Evolutionary conservation across 2,797 vertebrate genomes (phyloP).

Genomic region (Poeciliopsis gracilis): DNA sequence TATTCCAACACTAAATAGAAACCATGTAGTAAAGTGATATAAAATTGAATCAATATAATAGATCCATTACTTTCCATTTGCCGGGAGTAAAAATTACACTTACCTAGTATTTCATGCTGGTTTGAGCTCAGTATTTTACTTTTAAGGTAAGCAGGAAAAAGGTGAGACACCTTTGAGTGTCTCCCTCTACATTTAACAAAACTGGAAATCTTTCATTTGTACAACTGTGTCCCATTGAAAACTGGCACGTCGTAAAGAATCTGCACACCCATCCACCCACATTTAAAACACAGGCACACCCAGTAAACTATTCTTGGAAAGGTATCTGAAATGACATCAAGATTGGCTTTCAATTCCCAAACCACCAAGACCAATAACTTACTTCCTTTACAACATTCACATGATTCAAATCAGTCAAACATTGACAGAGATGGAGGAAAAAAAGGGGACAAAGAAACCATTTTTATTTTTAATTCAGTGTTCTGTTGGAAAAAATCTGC

Average conservation of each 20-base stretch:
- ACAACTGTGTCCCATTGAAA: slow-evolving; percentile 59
- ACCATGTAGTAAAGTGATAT: neutral
- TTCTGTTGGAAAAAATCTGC: neutral
- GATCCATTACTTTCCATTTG: neutral
- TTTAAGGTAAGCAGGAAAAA: slow-evolving; percentile 2
- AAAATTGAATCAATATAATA: neutral
- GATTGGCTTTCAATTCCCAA: slow-evolving; percentile 39
- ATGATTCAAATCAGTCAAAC: slow-evolving; percentile 28
- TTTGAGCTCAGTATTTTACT: neutral
- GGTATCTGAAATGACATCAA: slow-evolving; percentile 15
- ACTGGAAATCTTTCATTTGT: slow-evolving; percentile 52
- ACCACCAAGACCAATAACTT: slow-evolving; percentile 19
- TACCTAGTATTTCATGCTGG: neutral
- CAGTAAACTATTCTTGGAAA: slow-evolving; percentile 41
- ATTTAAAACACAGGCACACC: slow-evolving; percentile 16
- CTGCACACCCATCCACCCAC: slow-evolving; percentile 17
- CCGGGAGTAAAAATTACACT: neutral
- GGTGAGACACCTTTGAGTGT: neutral
- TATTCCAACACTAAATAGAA: neutral
- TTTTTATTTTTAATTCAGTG: neutral
- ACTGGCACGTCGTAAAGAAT: slow-evolving; percentile 19
- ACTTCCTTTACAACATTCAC: slow-evolving; percentile 3
- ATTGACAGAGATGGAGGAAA: slow-evolving; percentile 6
- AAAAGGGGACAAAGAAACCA: neutral
- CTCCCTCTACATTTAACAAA: slow-evolving; percentile 23